Evolutionary conservation across 2,113 vertebrate genomes (phyloP).

Genomic region (Notarius quadriscutis): DNA sequence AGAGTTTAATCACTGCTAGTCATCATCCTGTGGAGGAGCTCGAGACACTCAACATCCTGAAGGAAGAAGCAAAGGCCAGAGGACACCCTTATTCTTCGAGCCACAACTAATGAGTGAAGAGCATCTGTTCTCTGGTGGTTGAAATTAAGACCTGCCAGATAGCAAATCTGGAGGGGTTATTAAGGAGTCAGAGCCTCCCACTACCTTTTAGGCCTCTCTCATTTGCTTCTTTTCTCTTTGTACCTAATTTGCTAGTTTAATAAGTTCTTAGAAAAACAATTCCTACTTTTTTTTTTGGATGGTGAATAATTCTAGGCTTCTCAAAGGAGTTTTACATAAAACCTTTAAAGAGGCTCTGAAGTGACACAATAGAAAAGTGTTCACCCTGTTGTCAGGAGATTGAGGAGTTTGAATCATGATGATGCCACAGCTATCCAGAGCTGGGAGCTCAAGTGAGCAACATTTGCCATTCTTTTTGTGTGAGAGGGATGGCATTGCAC

Average conservation of each 20-base stretch:
- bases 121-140: constrained; percentile 52
- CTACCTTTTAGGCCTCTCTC: neutral
- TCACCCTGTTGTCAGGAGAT: neutral
- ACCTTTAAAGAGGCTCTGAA: neutral
- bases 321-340: neutral
- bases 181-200: constrained; percentile 53
- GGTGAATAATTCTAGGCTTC: neutral
- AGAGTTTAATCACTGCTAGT: constrained; percentile 50
- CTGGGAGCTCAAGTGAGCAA: neutral
- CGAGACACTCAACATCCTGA: constrained; percentile 23
- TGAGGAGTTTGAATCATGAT: neutral
- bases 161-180: constrained; percentile 59
- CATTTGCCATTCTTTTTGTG: neutral
- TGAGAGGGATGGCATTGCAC: neutral
- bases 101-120: constrained; percentile 63
- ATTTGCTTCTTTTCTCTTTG: neutral
- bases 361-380: neutral
- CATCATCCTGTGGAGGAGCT: constrained; percentile 5
- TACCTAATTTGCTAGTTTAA: constrained; percentile 1
- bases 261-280: neutral
- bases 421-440: neutral
- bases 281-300: neutral
- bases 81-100: constrained; percentile 53
- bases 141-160: constrained; percentile 66
- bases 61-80: constrained; percentile 26